A percentile compares a stretch with the other conserved stretches of the same genome.
Conservation (phyloP, 2,888 invertebrate species). For the Drosophila pullipes region DNA sequence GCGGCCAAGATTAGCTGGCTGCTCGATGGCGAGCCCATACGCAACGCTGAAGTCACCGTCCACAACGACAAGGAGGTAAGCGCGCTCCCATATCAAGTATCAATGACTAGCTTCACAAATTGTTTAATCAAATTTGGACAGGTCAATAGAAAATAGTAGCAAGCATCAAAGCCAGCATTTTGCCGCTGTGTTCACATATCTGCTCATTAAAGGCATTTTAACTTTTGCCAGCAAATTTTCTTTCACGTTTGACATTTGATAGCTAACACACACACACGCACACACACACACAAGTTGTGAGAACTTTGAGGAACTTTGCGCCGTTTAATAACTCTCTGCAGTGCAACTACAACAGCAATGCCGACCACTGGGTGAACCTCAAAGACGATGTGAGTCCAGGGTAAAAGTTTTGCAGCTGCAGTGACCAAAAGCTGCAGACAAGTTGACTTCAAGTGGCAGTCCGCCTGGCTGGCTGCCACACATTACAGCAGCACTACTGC, state of each 20-base stretch:
- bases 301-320: conserved; percentile 44
- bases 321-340: conserved; percentile 55
- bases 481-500: too few species aligned
- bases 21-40: conserved; percentile 89
- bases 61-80: conserved; percentile 86
- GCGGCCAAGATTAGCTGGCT: conserved; percentile 94
- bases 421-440: conserved; percentile 53
- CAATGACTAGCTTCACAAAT: conserved; percentile 28
- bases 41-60: conserved; percentile 88
- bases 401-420: conserved; percentile 51
- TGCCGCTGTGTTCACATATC: conserved; percentile 2
- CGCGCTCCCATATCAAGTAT: conserved; percentile 34
- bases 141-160: conserved; percentile 10
- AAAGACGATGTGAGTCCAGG: conserved; percentile 48
- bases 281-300: not conserved
- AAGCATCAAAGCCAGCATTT: conserved; percentile 1
- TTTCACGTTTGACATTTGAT: conserved; percentile 72
- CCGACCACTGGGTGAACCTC: conserved; percentile 67
- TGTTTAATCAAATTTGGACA: conserved; percentile 23
- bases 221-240: conserved; percentile 49
- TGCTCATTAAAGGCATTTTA: conserved; percentile 12
- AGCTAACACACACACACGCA: conserved; percentile 36
- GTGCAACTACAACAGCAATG: conserved; percentile 40
- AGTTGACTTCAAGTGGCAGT: conserved; percentile 61
- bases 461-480: conserved; percentile 31